Evolutionary conservation across 2,113 vertebrate genomes (phyloP), one percentile per base, ranked within the genome.

Genomic region (Pollachius pollachius): DNA sequence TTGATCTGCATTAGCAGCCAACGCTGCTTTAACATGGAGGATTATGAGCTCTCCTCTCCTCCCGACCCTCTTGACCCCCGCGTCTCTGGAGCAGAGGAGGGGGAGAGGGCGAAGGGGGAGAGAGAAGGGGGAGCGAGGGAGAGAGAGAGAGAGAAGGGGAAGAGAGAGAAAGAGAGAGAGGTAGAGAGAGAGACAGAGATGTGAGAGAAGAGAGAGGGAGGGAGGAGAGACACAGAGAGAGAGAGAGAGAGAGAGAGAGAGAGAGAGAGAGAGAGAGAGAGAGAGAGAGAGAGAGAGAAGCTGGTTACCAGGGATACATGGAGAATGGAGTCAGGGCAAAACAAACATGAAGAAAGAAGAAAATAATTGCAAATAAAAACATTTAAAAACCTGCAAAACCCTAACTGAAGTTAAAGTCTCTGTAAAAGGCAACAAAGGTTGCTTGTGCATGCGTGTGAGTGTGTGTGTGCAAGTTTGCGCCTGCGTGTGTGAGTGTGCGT

Each of bases 11-110:
- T 90, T 88, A 88, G 80, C 76, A 57, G 76, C 65, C 79, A 70
- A 78, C 80, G 76, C 75, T 82, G 76, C 81, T 82, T 87, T 88
- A 89, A 88, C 90, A 79, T 84, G 83, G 57, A 30, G 83, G 83
- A 90, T 90, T 89, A 88, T 88, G 86, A 80, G 70, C 73, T 81
- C 77, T 71, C 83, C 78, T 69, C 77, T 76, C 76, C 67, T 75
- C 60, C 77, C 78, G 81, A 79, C 73, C 73, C 78, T 84, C 85
- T 87, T 89, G 81, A 88, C 84, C 85, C 81, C 58, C 70, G 41
- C 41, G 41, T 65, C 81, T 72, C 77, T 75, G 78, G 72, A 67
- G n/a, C 52, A 34, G 52, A 68, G 76, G 69, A 60, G 67, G 80
- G 76, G 64, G 73, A 65, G 56, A 41, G 57, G 58, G 52, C 34